Evolutionary conservation across 1,140 invertebrate species (phyloP).

Genomic region (Grapholita molesta): DNA sequence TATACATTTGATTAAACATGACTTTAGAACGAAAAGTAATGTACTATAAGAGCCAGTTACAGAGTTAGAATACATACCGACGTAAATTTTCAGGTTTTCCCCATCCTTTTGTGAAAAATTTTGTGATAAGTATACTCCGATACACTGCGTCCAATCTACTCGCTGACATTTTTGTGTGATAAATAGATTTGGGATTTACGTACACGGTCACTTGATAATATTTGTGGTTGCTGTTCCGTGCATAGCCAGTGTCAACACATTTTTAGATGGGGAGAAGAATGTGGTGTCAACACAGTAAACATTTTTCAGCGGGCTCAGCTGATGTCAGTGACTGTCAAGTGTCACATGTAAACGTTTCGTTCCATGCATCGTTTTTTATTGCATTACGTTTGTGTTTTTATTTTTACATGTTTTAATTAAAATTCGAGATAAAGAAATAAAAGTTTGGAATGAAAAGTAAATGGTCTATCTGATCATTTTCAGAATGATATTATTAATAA

Average conservation of each 20-base stretch:
- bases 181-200: slow-evolving; percentile 21
- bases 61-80: slow-evolving; percentile 80
- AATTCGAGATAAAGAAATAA: background rate
- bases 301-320: slow-evolving; percentile 43
- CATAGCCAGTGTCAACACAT: slow-evolving; percentile 40
- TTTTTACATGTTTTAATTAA: background rate
- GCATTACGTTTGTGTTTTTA: background rate
- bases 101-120: slow-evolving; percentile 98
- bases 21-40: background rate
- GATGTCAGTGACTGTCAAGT: too few relatives aligned
- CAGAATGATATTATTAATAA: background rate
- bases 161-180: slow-evolving; percentile 80
- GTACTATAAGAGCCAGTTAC: background rate
- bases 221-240: slow-evolving; percentile 15
- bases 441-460: background rate
- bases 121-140: slow-evolving; percentile 91
- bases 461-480: too few relatives aligned
- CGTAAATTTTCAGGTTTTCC: slow-evolving; percentile 94
- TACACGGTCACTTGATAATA: slow-evolving; percentile 20
- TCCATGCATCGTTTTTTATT: background rate
- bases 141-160: slow-evolving; percentile 93
- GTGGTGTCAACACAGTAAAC: slow-evolving; percentile 38
- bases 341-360: slow-evolving; percentile 18
- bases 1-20: background rate
- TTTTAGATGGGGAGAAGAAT: slow-evolving; percentile 30